phyloP scores from a whole-genome alignment of 2,797 vertebrate genomes.

The Esox masquinongy region DNA sequence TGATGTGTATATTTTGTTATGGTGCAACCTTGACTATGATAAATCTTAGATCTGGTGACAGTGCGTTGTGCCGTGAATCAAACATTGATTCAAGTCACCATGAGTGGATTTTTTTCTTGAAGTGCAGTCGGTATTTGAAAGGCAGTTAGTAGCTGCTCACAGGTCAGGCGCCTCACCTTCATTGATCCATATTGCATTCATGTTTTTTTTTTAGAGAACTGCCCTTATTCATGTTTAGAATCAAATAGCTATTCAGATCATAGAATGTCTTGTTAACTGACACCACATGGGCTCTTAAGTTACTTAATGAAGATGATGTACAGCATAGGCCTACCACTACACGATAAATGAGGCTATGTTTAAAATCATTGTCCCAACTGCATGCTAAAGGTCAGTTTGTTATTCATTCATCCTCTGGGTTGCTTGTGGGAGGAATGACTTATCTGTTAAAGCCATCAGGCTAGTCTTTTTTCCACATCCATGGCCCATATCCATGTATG shows the following conservation, averaged over 20 bases:
- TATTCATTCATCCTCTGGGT: neutral
- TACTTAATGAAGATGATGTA: neutral
- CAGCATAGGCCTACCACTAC: neutral
- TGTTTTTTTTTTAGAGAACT: neutral
- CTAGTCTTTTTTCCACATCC: neutral
- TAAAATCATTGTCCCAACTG: neutral
- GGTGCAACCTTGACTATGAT: slow-evolving; percentile 37
- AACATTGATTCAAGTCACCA: neutral
- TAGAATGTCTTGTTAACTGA: neutral
- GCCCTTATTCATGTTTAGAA: neutral
- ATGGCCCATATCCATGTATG: neutral
- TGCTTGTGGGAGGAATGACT: neutral
- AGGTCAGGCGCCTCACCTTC: neutral
- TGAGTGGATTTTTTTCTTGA: neutral
- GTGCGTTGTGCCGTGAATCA: slow-evolving; percentile 11
- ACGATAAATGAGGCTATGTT: neutral
- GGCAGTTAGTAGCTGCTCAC: neutral
- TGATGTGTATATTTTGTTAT: slow-evolving; percentile 24
- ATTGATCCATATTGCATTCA: neutral
- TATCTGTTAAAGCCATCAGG: neutral
- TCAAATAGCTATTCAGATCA: neutral
- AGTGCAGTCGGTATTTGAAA: neutral
- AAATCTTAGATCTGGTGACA: slow-evolving; percentile 22
- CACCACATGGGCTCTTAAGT: neutral
- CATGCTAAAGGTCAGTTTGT: neutral